These are phyloP conservation scores for Morpho deidamia DNA, from an alignment of 2,888 invertebrate species.

Conservation along the genomic window DNA sequence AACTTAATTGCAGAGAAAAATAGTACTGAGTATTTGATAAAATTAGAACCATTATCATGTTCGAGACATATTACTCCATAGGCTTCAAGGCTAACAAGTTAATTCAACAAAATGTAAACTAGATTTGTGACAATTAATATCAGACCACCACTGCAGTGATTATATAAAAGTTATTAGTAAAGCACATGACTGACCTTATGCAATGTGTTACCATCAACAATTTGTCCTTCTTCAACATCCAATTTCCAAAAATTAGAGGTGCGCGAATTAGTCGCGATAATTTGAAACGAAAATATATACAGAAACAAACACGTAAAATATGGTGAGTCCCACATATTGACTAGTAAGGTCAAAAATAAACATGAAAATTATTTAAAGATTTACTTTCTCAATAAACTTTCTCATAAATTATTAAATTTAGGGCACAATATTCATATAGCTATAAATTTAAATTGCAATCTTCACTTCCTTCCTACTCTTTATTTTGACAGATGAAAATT, in stretches of 20 bases:
- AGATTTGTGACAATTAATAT: constrained; percentile 19
- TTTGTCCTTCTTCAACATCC: constrained; percentile 86
- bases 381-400: constrained; percentile 37
- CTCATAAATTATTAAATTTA: constrained; percentile 41
- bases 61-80: background rate
- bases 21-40: background rate
- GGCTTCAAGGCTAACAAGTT: constrained; percentile 25
- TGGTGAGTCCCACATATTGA: constrained; percentile 77
- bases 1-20: background rate
- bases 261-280: constrained; percentile 86
- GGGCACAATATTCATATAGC: constrained; percentile 39
- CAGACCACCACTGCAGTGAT: constrained; percentile 14
- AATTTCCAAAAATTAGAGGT: constrained; percentile 91
- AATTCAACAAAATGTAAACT: constrained; percentile 14
- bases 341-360: constrained; percentile 44
- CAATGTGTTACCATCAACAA: constrained; percentile 81
- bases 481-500: constrained; percentile 35
- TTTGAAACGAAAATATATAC: constrained; percentile 85
- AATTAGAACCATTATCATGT: background rate
- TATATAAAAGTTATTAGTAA: constrained; percentile 22
- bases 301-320: constrained; percentile 81
- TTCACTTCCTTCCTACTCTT: constrained; percentile 36
- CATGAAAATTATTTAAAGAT: constrained; percentile 46
- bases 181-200: constrained; percentile 62
- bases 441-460: constrained; percentile 48